Evolutionary conservation across 2,113 vertebrate species (phyloP).

Genomic region (Bos indicus): DNA sequence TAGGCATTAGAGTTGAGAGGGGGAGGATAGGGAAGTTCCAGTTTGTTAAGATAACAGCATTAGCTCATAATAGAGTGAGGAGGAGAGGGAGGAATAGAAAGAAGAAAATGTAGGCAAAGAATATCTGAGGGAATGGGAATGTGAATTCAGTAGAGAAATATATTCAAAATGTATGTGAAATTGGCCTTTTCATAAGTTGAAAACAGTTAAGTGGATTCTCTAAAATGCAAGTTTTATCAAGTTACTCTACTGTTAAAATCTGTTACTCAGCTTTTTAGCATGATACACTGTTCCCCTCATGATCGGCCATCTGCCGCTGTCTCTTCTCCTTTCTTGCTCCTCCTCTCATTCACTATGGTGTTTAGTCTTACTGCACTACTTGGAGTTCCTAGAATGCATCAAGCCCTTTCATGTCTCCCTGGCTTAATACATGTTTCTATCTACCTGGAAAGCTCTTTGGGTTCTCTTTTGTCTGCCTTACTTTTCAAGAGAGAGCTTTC

Average conservation of each 20-base stretch:
- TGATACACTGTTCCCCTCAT: neutral
- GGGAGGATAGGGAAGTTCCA: neutral
- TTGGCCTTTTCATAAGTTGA: neutral
- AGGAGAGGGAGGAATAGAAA: neutral
- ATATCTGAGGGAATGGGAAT: neutral
- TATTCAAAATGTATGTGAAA: neutral
- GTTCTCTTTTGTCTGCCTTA: neutral
- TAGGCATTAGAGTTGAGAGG: neutral
- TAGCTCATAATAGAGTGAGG: neutral
- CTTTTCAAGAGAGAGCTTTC: neutral
- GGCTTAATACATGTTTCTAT: neutral
- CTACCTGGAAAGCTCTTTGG: neutral
- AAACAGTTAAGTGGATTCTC: neutral
- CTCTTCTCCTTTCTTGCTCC: neutral
- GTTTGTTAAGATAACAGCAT: neutral
- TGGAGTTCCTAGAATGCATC: neutral
- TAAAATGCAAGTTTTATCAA: neutral
- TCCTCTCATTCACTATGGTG: neutral
- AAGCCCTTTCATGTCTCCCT: neutral
- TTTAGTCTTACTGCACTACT: neutral
- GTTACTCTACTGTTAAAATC: no score
- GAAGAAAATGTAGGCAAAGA: neutral
- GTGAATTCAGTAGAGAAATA: neutral
- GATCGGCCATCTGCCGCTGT: neutral
- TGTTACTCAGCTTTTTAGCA: neutral